Base-by-base conservation (phyloP, 2,888 invertebrate species). In the Elysia crispata region DNA sequence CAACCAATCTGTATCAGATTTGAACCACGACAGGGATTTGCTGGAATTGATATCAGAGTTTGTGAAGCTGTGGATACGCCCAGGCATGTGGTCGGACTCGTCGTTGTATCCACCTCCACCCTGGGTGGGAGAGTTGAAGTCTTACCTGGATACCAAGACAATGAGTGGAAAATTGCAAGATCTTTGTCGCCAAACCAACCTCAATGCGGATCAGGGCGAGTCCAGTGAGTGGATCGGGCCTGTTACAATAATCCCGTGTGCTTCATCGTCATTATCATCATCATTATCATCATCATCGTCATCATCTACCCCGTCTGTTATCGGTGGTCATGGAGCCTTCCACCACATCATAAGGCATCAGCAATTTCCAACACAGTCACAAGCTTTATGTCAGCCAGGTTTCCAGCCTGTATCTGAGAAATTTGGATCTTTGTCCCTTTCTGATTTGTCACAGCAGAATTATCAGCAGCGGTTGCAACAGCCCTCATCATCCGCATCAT, bases 381-480 rank as follows among this genome's bases (percentile, higher is more conserved):
- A n/a, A n/a, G 25, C 74, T 28, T 23, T 15, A 74, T n/a, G 18
- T n/a, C n/a, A n/a, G 11, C 20, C 13, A 18, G 15, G 15, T 5
- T 57, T n/a, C 1, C 62, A 31, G 28, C 62, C 20, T 13, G 1
- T 20, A 11, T 41, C 41, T 41, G 41, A 41, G 41, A 41, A 11
- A 11, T 41, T 41, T 41, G 41, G 41, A 3, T n/a, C 18, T 67
- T 23, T 69, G 15, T n/a, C 77, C 31, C 25, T 78, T 73, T 13
- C 41, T 41, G 41, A 60, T 15, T 6, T 6, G n/a, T 23, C 41
- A 11, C 41, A 6, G n/a, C n/a, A n/a, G n/a, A n/a, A n/a, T n/a
- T n/a, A n/a, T 3, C 33, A 49, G 33, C 64, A 33, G 20, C 8
- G 28, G 25, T 6, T 3, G 30, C 67, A 67, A 6, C 30, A 23